These are phyloP conservation scores for Linnaemya vulpina DNA, from an alignment of 2,888 invertebrate species.

Conservation along the genomic window DNA sequence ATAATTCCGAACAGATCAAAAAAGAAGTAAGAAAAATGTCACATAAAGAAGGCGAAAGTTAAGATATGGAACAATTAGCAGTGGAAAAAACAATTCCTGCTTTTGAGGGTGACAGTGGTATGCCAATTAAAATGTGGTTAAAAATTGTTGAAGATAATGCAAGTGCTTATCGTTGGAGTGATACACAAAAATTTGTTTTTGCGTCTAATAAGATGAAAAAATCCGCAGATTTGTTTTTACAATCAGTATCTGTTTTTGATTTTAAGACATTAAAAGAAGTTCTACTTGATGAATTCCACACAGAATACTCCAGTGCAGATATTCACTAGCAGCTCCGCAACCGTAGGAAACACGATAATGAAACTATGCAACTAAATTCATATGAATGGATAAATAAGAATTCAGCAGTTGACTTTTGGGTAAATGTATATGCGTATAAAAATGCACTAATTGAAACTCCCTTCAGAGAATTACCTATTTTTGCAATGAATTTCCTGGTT, in stretches of 20 bases:
- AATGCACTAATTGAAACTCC: too few species aligned
- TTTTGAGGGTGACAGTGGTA: conserved; percentile 43
- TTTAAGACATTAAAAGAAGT: conserved; percentile 39
- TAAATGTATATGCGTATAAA: too few species aligned
- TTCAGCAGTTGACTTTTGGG: too few species aligned
- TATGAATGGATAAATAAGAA: too few species aligned
- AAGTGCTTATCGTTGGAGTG: conserved; percentile 37
- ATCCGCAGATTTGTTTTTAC: conserved; percentile 43
- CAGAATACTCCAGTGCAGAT: conserved; percentile 50
- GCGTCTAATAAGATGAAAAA: conserved; percentile 59
- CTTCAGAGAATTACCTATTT: too few species aligned
- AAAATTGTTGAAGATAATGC: conserved; percentile 50
- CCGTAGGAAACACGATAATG: conserved; percentile 43
- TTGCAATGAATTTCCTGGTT: too few species aligned
- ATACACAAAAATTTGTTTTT: conserved; percentile 49
- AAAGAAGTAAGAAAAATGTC: too few species aligned
- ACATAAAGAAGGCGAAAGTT: neutral
- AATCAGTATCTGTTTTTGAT: conserved; percentile 35
- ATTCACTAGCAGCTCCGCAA: conserved; percentile 54
- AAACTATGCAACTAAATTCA: conserved; percentile 22
- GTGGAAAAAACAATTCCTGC: conserved; percentile 34
- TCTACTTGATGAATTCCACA: conserved; percentile 45
- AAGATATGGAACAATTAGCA: neutral
- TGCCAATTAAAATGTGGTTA: conserved; percentile 54
- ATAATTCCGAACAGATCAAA: too few species aligned